Conservation (phyloP, 2,888 invertebrate species). For the Panzeria rudis region DNA sequence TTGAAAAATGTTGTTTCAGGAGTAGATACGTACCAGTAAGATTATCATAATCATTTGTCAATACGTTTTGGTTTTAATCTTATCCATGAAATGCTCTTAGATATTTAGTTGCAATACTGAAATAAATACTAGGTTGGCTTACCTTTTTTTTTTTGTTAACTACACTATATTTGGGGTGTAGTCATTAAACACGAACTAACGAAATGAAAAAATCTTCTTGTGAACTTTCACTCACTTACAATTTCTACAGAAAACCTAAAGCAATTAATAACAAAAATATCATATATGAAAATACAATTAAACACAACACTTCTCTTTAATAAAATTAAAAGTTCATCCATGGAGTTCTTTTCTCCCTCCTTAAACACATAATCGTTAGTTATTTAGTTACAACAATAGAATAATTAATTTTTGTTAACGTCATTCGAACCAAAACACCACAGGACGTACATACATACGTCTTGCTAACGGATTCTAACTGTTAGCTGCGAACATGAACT, state of each 20-base stretch:
- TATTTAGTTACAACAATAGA: slow-evolving; percentile 17
- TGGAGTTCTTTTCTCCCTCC: background rate
- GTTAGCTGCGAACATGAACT: background rate
- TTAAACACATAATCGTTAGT: slow-evolving; percentile 6
- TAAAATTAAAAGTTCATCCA: slow-evolving; percentile 12
- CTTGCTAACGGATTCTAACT: background rate
- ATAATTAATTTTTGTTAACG: slow-evolving; percentile 37
- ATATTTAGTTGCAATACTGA: too few relatives aligned
- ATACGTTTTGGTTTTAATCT: too few relatives aligned
- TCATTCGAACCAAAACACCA: slow-evolving; percentile 27
- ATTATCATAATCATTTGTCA: too few relatives aligned
- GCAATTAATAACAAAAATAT: too few relatives aligned
- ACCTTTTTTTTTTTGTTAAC: too few relatives aligned
- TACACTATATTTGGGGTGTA: too few relatives aligned
- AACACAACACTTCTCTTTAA: background rate
- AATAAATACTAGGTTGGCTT: too few relatives aligned
- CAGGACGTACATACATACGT: slow-evolving; percentile 21
- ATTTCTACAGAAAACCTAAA: background rate
- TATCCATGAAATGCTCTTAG: too few relatives aligned
- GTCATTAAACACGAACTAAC: too few relatives aligned
- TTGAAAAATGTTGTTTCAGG: too few relatives aligned
- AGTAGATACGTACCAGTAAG: too few relatives aligned
- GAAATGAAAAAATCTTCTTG: background rate
- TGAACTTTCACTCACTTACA: background rate
- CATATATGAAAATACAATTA: background rate